Base-by-base conservation (phyloP, 1,140 invertebrate species). In the Micrasema minimum region DNA sequence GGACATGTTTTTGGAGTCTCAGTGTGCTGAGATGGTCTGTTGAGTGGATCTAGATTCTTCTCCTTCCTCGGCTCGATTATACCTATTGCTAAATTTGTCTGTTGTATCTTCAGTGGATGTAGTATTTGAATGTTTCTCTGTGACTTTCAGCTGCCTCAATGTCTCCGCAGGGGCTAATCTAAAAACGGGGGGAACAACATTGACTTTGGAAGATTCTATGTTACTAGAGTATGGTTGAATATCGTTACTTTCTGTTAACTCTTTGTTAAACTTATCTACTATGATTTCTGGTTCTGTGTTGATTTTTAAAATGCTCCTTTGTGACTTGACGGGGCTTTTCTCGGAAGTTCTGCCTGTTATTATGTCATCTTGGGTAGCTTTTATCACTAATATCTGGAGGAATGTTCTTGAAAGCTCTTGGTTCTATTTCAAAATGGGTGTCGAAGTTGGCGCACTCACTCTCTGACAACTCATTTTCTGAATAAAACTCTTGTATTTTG, bases 1-100 rank as follows among this genome's bases (percentile, higher is more conserved):
- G 9, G 66, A 69, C 41, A 59, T 69, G 31, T 12, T 22, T 31
- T 23, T 59, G 55, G 23, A 61, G 53, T n/a, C 53, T 57, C 46
- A 20, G 22, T 11, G 46, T 38, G 16, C 14, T 65, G n/a, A 20
- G 18, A 14, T 1, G 43, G 10, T 23, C 20, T 5, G 43, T 48
- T 22, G 26, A 4, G 26, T 31, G 9, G 61, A 14, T 4, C 9
- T 50, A 14, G 16, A 48, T 20, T 46, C 20, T 31, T 65, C 23
- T 23, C 41, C 22, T 45, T 62, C 59, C 46, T 3, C 14, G 43
- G 10, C 43, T 46, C 16, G 43, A 14, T 31, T 31, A 31, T 31
- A 31, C 26, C 7, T 2, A 4, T 7, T 2, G 26, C 26, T 31
- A 31, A 31, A 31, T 31, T 31, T 51, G 11, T 23, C 11, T 16